These are phyloP conservation scores for Iselma pallidipennis DNA, from an alignment of 2,888 invertebrate genomes.

Conservation along the genomic window DNA sequence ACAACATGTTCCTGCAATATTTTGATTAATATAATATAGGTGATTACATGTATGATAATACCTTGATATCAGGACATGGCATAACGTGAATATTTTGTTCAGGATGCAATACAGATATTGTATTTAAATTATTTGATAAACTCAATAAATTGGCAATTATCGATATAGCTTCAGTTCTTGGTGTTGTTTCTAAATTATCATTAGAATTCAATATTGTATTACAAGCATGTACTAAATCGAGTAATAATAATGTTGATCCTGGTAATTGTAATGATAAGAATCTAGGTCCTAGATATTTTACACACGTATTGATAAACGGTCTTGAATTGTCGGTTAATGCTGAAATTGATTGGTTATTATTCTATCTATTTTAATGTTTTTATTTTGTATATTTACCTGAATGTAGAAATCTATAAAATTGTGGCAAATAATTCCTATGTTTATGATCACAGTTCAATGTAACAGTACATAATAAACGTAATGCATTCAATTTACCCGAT, in stretches of 20 bases:
- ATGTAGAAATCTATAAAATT: conserved; percentile 88
- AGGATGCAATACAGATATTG: conserved; percentile 61
- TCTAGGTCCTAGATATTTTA: conserved; percentile 80
- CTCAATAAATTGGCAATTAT: conserved; percentile 86
- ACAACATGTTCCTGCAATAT: conserved; percentile 78
- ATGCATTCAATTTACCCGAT: conserved; percentile 82
- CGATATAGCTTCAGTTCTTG: conserved; percentile 88
- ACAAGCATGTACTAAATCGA: conserved; percentile 90
- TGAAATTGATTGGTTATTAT: too few relatives aligned
- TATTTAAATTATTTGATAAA: conserved; percentile 70
- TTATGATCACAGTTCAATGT: conserved; percentile 77
- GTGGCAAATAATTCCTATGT: conserved; percentile 73
- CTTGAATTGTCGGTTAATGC: conserved; percentile 71
- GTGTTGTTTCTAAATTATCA: conserved; percentile 69
- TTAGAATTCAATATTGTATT: conserved; percentile 82
- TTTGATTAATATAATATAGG: neutral
- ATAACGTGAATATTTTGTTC: conserved; percentile 61
- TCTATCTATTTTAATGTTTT: too few relatives aligned
- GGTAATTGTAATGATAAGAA: conserved; percentile 86
- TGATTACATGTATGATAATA: conserved; percentile 42
- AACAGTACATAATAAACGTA: conserved; percentile 85
- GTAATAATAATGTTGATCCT: conserved; percentile 81
- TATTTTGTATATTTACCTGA: conserved; percentile 65
- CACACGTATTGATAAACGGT: conserved; percentile 75
- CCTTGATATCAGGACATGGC: conserved; percentile 78